Evolutionary conservation across 1,140 invertebrate genomes (phyloP).

Genomic region (Papilio aristodemus): DNA sequence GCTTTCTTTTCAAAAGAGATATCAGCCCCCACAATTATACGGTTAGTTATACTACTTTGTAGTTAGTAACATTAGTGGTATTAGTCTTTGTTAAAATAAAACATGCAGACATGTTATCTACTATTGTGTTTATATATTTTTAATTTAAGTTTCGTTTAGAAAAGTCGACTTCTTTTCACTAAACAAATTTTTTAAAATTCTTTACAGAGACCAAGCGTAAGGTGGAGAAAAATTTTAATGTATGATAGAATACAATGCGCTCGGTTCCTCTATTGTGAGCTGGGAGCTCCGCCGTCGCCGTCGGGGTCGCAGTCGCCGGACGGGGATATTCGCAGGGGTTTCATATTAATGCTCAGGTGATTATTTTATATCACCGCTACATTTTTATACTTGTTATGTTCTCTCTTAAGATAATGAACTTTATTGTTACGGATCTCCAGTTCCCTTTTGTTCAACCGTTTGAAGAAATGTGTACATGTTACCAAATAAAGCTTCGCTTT

Average conservation of each 20-base stretch:
- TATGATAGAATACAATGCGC: conserved; percentile 67
- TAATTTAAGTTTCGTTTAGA: conserved; percentile 21
- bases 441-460: not conserved
- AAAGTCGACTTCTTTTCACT: conserved; percentile 3
- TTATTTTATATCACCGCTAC: conserved; percentile 39
- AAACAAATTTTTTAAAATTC: conserved; percentile 28
- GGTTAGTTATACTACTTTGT: conserved; percentile 41
- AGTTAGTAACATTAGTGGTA: not conserved
- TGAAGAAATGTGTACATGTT: not conserved
- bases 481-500: too few species aligned
- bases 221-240: conserved; percentile 65
- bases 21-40: conserved; percentile 43
- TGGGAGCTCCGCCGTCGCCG: conserved; percentile 47
- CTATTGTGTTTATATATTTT: conserved; percentile 15
- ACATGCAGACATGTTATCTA: not conserved
- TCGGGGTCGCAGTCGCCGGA: conserved; percentile 46
- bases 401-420: conserved; percentile 22
- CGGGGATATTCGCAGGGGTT: conserved; percentile 52
- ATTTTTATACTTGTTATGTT: conserved; percentile 22
- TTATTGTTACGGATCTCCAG: conserved; percentile 9
- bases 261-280: conserved; percentile 63
- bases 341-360: conserved; percentile 68
- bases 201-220: conserved; percentile 59
- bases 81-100: not conserved
- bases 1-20: conserved; percentile 65